phyloP scores from a whole-genome alignment of 2,113 vertebrate genomes.

The Corythornis madagascariensis region DNA sequence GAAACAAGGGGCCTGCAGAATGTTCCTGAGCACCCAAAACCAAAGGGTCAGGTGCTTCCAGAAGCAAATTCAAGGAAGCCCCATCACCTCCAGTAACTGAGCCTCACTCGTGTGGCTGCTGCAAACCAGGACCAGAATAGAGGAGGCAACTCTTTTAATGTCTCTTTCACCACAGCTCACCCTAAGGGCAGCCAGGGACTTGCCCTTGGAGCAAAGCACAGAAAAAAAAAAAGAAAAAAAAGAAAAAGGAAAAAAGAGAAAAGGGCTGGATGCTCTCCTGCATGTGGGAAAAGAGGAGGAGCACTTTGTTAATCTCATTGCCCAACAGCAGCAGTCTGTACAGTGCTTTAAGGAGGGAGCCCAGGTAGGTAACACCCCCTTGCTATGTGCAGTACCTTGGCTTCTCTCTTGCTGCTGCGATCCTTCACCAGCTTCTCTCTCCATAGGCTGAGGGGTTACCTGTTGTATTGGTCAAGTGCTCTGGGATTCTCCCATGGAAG shows the following conservation, averaged over 20 bases:
- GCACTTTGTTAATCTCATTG: neutral
- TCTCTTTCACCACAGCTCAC: neutral
- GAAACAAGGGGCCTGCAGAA: neutral
- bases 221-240: no score
- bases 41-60: neutral
- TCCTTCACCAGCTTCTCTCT: neutral
- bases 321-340: accelerated
- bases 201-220: neutral
- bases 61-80: neutral
- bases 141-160: neutral
- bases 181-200: neutral
- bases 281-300: neutral
- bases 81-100: accelerated
- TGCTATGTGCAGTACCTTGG: neutral
- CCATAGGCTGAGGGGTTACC: neutral
- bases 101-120: accelerated
- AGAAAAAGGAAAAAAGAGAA: no score
- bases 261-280: neutral
- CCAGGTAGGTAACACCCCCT: neutral
- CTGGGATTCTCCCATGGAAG: neutral
- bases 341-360: neutral
- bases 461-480: accelerated
- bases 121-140: neutral
- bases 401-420: neutral
- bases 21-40: neutral